A percentile compares a stretch with the other conserved stretches of the same genome.
These are phyloP conservation scores for Pseudomyrmex sp. DNA, from an alignment of 1,140 invertebrate species.

Conservation along the genomic window DNA sequence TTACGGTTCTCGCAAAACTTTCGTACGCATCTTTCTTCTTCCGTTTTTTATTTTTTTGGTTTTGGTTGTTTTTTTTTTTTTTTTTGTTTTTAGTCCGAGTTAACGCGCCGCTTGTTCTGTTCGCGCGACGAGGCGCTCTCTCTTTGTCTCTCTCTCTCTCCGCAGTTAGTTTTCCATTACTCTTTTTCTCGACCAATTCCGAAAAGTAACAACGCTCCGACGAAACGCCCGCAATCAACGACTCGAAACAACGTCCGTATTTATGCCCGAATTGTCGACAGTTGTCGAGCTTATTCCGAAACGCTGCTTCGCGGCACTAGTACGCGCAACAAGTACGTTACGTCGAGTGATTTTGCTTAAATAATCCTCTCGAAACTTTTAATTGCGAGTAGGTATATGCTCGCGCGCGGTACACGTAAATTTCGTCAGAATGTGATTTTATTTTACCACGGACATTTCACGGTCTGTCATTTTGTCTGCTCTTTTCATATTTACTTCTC, in stretches of 20 bases:
- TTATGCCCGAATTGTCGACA: not conserved
- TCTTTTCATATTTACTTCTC: not conserved
- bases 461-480: not conserved
- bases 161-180: constrained; percentile 30
- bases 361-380: not conserved
- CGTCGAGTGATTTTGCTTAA: not conserved
- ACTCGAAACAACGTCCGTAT: constrained; percentile 6
- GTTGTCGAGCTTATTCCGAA: not conserved
- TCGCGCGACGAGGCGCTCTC: too few relatives aligned
- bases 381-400: not conserved
- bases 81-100: too few relatives aligned
- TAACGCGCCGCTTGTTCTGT: too few relatives aligned
- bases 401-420: not conserved
- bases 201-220: not conserved
- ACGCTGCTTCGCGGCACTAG: not conserved
- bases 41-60: not conserved
- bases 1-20: constrained; percentile 55
- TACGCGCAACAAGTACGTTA: not conserved
- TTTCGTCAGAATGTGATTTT: not conserved
- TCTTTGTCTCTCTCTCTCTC: not conserved
- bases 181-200: constrained; percentile 3
- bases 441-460: not conserved
- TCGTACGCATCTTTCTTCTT: constrained; percentile 14
- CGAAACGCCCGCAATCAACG: constrained; percentile 14
- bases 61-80: too few relatives aligned